These are phyloP conservation scores for Marmota monax DNA, from an alignment of 2,113 vertebrate species.

Conservation along the genomic window DNA sequence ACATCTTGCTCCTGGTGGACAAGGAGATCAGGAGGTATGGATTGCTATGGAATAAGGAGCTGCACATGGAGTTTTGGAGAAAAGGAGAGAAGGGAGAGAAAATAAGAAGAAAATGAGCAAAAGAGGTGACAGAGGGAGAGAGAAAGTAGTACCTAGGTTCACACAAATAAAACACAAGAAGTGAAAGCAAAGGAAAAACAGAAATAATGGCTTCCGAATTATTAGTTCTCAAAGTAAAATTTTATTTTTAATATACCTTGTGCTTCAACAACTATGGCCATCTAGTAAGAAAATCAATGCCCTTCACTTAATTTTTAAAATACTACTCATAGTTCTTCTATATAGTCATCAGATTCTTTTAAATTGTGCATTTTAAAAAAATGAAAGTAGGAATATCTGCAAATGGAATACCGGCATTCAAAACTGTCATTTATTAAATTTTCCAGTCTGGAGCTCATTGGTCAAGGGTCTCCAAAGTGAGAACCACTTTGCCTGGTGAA, in stretches of 20 bases:
- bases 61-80: not conserved
- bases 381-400: not conserved
- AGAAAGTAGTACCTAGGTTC: not conserved
- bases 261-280: not conserved
- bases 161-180: not conserved
- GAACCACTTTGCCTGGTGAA: not conserved
- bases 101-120: no score
- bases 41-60: not conserved
- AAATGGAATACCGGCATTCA: not conserved
- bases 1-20: not conserved
- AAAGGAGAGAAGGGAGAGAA: not conserved
- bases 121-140: no score
- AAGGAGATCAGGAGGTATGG: not conserved
- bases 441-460: not conserved
- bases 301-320: not conserved
- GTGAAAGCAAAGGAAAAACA: not conserved
- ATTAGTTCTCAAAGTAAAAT: not conserved
- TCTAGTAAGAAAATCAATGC: not conserved
- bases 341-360: not conserved
- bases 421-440: not conserved
- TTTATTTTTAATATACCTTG: not conserved
- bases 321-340: not conserved
- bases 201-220: slow-evolving; percentile 34
- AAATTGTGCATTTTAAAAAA: not conserved
- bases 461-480: not conserved